A percentile compares a stretch with the other conserved stretches of the same genome.
phyloP scores from a whole-genome alignment of 1,140 invertebrate species.

The Apocrypta bakeri region DNA sequence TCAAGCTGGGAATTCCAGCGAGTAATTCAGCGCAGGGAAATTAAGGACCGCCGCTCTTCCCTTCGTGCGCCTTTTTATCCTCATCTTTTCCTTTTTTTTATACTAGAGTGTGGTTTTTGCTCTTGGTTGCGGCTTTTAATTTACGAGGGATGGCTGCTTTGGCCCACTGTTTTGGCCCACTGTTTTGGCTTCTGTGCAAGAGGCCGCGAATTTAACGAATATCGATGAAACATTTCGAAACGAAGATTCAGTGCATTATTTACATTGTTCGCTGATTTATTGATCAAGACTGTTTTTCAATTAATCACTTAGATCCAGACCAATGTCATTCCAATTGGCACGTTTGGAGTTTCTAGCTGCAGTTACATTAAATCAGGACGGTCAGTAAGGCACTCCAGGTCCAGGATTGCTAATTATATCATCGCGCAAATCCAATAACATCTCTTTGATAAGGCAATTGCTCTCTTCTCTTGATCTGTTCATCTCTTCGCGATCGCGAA shows the following conservation, averaged over 20 bases:
- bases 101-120: not conserved
- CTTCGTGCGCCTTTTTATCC: slow-evolving; percentile 11
- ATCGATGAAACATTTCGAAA: not conserved
- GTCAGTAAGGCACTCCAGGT: not conserved
- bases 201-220: not conserved
- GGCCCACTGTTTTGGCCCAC: too few relatives aligned
- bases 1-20: slow-evolving; percentile 47
- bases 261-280: not conserved
- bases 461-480: not conserved
- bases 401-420: not conserved
- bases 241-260: not conserved
- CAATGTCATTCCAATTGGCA: too few relatives aligned
- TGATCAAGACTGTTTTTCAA: too few relatives aligned
- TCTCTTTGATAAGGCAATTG: not conserved
- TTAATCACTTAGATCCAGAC: too few relatives aligned
- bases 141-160: not conserved
- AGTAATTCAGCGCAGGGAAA: slow-evolving; percentile 30
- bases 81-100: not conserved
- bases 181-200: too few relatives aligned
- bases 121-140: not conserved
- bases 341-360: not conserved
- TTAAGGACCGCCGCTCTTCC: slow-evolving; percentile 34
- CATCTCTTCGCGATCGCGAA: not conserved
- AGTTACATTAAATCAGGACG: too few relatives aligned
- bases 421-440: not conserved